Base-by-base conservation (phyloP, 2,888 invertebrate species). In the Leptarthrus brevirostris region DNA sequence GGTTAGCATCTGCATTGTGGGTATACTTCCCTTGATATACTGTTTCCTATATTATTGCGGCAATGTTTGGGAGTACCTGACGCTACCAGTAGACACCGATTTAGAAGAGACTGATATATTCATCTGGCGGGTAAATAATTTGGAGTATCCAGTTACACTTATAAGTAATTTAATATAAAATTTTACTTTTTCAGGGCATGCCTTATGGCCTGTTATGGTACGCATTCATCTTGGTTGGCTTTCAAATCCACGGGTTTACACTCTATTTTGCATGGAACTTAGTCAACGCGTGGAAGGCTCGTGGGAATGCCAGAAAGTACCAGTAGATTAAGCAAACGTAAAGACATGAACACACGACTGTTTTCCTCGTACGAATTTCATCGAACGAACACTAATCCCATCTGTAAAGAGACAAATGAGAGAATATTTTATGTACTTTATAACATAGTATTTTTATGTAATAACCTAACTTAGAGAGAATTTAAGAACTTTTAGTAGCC, bases 191-290 rank as follows among this genome's bases (percentile, higher is more conserved):
- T 75, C 86, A 95, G 94, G 93, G 92, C 14, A 92, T 93, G 83
- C 97, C 97, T 0, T 94, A 96, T 82, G 96, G 95, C 14, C 87
- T 97, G 24, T 87, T 97, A 75, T 97, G 96, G 97, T 96, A 95
- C 83, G 93, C 92, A 75, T 97, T 97, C 85, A 90, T 97, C 77
- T 86, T 94, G 54, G 86, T 94, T 10, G 95, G 94, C 4, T 88
- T 93, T 47, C 97, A 98, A 87, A 92, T 97, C 69, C 96, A 96
- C 84, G 88, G 90, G 77, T 95, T 95, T 86, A 93, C 95, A 70
- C 83, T 95, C 40, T 92, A 92, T 84, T 96, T 96, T 85, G 91
- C 94, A 10, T 91, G 90, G 86, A 93, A 92, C 83, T 88, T 96
- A 77, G 87, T 95, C 76, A 88, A 89, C 76, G 94, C 94, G 73